Evolutionary conservation across 1,140 invertebrate genomes (phyloP).

Genomic region (Lerema accius): DNA sequence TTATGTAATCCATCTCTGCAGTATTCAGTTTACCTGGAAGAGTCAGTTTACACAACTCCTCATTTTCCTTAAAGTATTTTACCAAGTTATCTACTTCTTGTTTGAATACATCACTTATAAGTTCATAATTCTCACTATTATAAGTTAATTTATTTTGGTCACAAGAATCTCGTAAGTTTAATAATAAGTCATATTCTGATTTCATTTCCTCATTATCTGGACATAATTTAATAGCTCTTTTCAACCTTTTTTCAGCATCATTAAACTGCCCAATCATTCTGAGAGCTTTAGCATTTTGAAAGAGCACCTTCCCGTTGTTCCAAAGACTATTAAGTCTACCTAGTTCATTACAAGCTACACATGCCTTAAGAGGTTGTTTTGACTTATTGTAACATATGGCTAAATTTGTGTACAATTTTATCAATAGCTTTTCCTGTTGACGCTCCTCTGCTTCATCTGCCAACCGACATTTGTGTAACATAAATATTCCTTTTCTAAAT

Average conservation of each 20-base stretch:
- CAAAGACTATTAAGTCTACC: constrained; percentile 74
- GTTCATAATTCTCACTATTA: constrained; percentile 29
- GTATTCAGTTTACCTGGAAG: constrained; percentile 57
- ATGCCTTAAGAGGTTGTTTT: constrained; percentile 83
- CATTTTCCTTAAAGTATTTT: constrained; percentile 66
- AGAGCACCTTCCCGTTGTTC: constrained; percentile 83
- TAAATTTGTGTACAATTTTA: constrained; percentile 87
- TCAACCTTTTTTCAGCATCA: constrained; percentile 63
- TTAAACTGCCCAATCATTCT: constrained; percentile 81
- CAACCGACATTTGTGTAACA: constrained; percentile 79
- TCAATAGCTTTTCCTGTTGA: constrained; percentile 83
- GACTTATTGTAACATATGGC: constrained; percentile 87
- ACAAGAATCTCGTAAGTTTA: constrained; percentile 45
- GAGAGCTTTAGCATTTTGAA: constrained; percentile 85
- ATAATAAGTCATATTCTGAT: constrained; percentile 53
- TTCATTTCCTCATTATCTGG: constrained; percentile 54
- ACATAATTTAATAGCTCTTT: constrained; percentile 55
- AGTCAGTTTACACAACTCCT: constrained; percentile 54
- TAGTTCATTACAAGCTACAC: constrained; percentile 83
- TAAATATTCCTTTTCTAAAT: constrained; percentile 61
- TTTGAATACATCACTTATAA: constrained; percentile 64
- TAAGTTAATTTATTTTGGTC: constrained; percentile 44
- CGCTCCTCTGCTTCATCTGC: constrained; percentile 85
- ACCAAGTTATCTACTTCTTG: constrained; percentile 64
- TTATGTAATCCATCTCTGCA: constrained; percentile 65